A percentile compares a stretch with the other conserved stretches of the same genome.
Conservation (phyloP, 2,113 vertebrate genomes). For the Spilogale gracilis region DNA sequence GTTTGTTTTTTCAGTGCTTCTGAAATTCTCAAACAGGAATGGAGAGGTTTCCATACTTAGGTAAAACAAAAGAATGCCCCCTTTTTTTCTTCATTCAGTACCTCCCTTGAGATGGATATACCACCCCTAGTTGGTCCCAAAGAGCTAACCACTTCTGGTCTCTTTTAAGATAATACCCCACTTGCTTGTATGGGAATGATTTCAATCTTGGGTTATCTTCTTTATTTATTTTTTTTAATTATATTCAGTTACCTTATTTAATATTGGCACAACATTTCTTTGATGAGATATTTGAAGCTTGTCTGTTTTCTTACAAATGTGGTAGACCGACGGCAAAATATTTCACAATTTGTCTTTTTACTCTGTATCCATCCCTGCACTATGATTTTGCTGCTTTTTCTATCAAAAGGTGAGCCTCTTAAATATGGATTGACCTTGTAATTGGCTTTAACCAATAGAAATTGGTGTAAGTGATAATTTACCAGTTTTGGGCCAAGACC, state of each 20-base stretch:
- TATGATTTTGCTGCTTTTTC: background rate
- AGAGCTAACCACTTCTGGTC: background rate
- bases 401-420: background rate
- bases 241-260: background rate
- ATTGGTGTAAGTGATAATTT: background rate
- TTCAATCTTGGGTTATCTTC: background rate
- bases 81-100: background rate
- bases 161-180: background rate
- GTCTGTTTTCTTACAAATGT: conserved; percentile 31
- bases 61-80: background rate
- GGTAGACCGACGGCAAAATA: background rate
- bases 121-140: background rate
- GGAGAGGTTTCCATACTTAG: background rate
- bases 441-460: background rate
- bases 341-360: background rate
- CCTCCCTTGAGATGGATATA: background rate
- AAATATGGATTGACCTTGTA: background rate
- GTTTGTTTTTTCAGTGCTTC: background rate
- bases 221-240: too few relatives aligned
- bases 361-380: background rate
- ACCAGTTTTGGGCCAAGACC: background rate
- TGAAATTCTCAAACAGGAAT: conserved; percentile 26
- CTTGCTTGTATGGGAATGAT: background rate
- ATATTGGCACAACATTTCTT: background rate
- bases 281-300: background rate